phyloP scores from a whole-genome alignment of 2,888 invertebrate genomes.

The Drosophila testacea region DNA sequence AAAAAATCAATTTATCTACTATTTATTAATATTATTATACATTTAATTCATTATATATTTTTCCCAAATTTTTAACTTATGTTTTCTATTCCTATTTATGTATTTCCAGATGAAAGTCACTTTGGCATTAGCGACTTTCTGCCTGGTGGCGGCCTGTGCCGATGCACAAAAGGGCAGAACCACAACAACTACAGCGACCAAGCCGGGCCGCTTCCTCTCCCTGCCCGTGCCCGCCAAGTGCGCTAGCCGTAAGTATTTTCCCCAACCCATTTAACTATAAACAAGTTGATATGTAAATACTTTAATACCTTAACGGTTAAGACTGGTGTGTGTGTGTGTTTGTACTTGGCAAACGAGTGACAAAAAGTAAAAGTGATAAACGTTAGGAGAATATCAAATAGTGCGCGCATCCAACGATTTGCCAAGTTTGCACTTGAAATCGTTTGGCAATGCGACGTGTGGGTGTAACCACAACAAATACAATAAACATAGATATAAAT shows the following conservation, averaged over 20 bases:
- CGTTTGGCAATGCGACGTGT: slow-evolving; percentile 75
- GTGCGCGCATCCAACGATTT: slow-evolving; percentile 24
- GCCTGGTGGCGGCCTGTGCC: slow-evolving; percentile 87
- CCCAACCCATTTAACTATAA: slow-evolving; percentile 7
- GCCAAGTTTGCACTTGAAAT: slow-evolving; percentile 75
- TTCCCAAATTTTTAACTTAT: slow-evolving; percentile 38
- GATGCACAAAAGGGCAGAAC: slow-evolving; percentile 87
- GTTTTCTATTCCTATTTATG: slow-evolving; percentile 12
- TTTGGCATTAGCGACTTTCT: slow-evolving; percentile 87
- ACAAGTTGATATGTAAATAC: slow-evolving; percentile 13
- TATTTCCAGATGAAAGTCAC: slow-evolving; percentile 90
- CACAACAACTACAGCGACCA: slow-evolving; percentile 87
- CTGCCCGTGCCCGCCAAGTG: slow-evolving; percentile 93
- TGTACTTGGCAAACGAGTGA: slow-evolving; percentile 13
- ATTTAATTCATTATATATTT: slow-evolving; percentile 12
- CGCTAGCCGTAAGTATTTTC: slow-evolving; percentile 90
- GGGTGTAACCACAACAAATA: slow-evolving; percentile 43
- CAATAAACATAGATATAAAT: slow-evolving; percentile 1
- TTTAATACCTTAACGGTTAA: slow-evolving; percentile 12
- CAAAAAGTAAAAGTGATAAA: slow-evolving; percentile 73
- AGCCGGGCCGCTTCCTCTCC: slow-evolving; percentile 93
- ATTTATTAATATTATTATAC: neutral
- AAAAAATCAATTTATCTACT: neutral
- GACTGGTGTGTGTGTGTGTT: neutral
- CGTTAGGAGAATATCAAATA: slow-evolving; percentile 63